Evolutionary conservation across 2,797 vertebrate species (phyloP).

Genomic region (Falco cherrug): DNA sequence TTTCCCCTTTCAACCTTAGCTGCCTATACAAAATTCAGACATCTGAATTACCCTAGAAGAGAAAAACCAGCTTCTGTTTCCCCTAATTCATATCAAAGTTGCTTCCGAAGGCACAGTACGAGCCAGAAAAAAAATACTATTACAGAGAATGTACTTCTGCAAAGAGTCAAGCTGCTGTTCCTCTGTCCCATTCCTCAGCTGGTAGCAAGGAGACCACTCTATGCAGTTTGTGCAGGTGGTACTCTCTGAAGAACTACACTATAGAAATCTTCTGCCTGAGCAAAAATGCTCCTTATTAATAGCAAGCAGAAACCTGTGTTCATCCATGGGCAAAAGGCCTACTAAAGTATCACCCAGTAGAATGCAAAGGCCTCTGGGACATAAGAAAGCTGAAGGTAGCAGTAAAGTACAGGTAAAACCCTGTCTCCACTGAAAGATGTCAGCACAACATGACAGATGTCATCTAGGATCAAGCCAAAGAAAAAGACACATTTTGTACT

Average conservation of each 20-base stretch:
- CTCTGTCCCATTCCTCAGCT: background rate
- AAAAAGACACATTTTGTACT: background rate
- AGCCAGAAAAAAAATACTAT: background rate
- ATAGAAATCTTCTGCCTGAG: background rate
- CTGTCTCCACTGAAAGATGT: background rate
- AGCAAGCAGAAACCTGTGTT: background rate
- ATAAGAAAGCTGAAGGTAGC: background rate
- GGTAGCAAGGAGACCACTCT: background rate
- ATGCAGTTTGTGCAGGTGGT: background rate
- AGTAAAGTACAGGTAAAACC: background rate
- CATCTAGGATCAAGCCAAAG: background rate
- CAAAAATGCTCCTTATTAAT: background rate
- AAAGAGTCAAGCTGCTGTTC: background rate
- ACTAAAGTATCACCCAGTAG: background rate
- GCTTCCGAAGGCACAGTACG: background rate
- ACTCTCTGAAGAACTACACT: background rate
- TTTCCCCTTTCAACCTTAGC: background rate
- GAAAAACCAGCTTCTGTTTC: background rate
- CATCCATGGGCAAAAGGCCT: background rate
- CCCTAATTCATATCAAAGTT: background rate
- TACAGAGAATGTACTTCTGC: background rate
- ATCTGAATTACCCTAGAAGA: background rate
- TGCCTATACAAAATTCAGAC: background rate
- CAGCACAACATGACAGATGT: background rate
- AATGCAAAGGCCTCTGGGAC: background rate